Base-by-base conservation (phyloP, 2,888 invertebrate genomes). In the Spisula solida region DNA sequence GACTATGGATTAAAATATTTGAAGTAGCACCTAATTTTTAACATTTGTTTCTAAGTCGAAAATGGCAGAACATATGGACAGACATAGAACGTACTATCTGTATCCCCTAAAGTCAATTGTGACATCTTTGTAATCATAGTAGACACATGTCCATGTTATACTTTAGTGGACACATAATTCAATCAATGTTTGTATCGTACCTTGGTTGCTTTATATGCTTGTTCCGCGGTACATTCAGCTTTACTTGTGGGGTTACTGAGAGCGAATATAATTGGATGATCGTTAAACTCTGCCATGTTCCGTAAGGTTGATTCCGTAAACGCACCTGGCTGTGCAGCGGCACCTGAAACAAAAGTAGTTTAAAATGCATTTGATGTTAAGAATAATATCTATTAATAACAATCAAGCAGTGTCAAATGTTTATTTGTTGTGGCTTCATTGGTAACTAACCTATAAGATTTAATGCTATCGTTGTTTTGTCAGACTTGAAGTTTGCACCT, bases 221-320 rank as follows among this genome's bases (percentile, higher is more conserved):
- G 98, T 97, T 99, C 99, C 18, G 99, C 99, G 20, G 99, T 99
- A 96, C 99, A 99, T 97, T 99, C 99, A 0, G 99, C 99, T 97
- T 99, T 99, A 97, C 98, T 98, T 87, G 99, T 99, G 86, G 99
- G 99, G 97, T 99, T 99, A 96, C 99, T 99, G 79, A 99, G 97
- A 18, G 99, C 99, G 97, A 99, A 99, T 95, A 99, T 98, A 92
- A 99, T 98, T 0, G 99, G 99, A 86, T 97, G 97, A 34, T 98
- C 97, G 97, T 99, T 98, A 96, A 98, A 97, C 85, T 97, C 97
- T 20, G 97, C 99, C 99, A 99, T 99, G 96, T 98, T 97, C 94
- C 97, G 97, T 86, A 99, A 97, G 95, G 99, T 98, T 94, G 98
- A 98, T 55, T 98, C 97, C 0, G 98, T 99, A 97, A 99, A 99